Percentiles rank a stretch among this genome's conserved stretches.
phyloP scores from a whole-genome alignment of 2,113 vertebrate species.

The Guaruba guarouba region DNA sequence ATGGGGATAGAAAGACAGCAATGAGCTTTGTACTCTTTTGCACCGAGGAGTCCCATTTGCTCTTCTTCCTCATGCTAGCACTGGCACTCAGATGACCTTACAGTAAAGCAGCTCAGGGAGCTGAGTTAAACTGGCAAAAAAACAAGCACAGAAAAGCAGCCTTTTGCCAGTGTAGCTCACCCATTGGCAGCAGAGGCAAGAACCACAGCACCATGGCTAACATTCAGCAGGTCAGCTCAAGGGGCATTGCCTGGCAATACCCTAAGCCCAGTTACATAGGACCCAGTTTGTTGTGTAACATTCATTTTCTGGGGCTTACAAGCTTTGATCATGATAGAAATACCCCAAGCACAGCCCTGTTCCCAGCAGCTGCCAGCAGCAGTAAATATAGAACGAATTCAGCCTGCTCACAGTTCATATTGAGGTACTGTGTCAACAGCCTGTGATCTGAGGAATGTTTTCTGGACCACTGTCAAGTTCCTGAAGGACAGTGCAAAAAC shows the following conservation, averaged over 20 bases:
- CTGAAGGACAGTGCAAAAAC: slow-evolving; percentile 59
- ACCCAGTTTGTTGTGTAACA: slow-evolving; percentile 3
- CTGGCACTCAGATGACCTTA: background rate
- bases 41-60: fast-evolving
- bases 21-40: fast-evolving
- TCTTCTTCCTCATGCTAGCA: background rate
- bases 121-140: background rate
- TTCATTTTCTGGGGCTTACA: background rate
- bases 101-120: background rate
- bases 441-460: slow-evolving; percentile 44
- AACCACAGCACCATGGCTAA: background rate
- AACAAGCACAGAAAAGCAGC: background rate
- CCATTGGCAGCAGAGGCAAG: background rate
- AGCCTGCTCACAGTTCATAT: slow-evolving; percentile 30
- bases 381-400: slow-evolving; percentile 21
- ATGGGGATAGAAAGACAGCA: fast-evolving
- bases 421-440: slow-evolving; percentile 56
- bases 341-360: background rate
- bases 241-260: background rate
- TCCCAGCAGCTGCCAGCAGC: background rate
- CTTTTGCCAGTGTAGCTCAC: background rate
- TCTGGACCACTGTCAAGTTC: background rate
- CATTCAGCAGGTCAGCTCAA: background rate
- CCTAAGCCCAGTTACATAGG: background rate
- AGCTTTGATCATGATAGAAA: background rate